Evolutionary conservation across 2,113 vertebrate genomes (phyloP).

Genomic region (Rhinogobius similis): DNA sequence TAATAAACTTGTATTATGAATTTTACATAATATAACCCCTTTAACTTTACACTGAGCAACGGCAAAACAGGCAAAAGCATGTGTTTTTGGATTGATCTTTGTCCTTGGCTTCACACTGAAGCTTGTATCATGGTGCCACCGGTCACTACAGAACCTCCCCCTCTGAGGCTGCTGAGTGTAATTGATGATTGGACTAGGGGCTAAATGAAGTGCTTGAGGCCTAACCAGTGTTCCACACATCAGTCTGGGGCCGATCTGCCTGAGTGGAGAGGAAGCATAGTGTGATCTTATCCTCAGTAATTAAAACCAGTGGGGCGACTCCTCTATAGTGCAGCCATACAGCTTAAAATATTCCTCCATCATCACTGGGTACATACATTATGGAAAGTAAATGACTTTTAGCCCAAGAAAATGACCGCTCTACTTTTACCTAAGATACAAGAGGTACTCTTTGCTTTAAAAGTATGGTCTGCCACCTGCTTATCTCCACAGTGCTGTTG

Average conservation of each 20-base stretch:
- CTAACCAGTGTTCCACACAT: conserved; percentile 9
- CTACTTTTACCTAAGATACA: neutral
- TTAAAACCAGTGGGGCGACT: conserved; percentile 2
- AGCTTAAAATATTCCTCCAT: conserved; percentile 8
- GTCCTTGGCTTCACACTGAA: neutral
- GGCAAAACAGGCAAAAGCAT: too few relatives aligned
- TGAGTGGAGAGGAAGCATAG: conserved; percentile 13
- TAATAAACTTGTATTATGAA: too few relatives aligned
- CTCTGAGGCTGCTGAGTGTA: conserved; percentile 10
- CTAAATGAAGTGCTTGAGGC: conserved; percentile 36
- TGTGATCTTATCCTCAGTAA: conserved; percentile 1
- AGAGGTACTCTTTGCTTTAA: too few relatives aligned
- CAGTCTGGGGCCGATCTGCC: conserved; percentile 23
- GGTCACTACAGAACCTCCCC: conserved; percentile 1
- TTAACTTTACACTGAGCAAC: too few relatives aligned
- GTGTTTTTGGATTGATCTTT: neutral
- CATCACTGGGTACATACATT: neutral
- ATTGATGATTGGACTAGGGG: conserved; percentile 18
- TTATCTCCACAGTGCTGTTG: too few relatives aligned
- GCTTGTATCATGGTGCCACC: neutral
- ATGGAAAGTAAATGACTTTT: neutral
- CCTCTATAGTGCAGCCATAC: neutral
- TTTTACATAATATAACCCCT: too few relatives aligned
- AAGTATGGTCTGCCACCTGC: too few relatives aligned
- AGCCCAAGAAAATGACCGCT: too few relatives aligned